Percentiles rank a stretch among this genome's conserved stretches.
phyloP scores from a whole-genome alignment of 2,113 vertebrate genomes.

The Pholis gunnellus region DNA sequence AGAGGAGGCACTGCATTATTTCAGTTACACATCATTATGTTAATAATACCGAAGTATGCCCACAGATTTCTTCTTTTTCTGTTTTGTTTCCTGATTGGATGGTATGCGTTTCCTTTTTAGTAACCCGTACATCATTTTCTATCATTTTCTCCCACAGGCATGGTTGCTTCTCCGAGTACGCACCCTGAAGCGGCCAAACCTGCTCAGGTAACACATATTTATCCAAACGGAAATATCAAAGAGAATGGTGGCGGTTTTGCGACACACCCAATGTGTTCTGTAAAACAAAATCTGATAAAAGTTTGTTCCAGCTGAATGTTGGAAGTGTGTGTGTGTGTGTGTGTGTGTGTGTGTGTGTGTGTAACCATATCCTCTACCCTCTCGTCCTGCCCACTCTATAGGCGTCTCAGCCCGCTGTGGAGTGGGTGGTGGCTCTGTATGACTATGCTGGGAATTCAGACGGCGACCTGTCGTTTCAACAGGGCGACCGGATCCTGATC shows the following conservation, averaged over 20 bases:
- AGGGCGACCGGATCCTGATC: conserved; percentile 90
- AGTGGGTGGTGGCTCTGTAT: conserved; percentile 92
- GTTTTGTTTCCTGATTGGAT: not conserved
- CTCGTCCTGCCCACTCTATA: not conserved
- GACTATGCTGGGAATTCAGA: conserved; percentile 88
- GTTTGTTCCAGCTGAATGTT: not conserved
- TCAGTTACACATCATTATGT: not conserved
- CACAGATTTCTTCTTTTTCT: not conserved
- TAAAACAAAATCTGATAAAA: not conserved
- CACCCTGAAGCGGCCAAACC: conserved; percentile 50
- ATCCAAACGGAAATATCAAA: not conserved
- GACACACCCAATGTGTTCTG: not conserved
- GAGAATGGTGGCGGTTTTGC: not conserved
- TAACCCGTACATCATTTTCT: not conserved
- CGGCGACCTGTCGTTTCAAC: conserved; percentile 88
- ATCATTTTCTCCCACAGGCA: conserved; percentile 80
- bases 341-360: not conserved
- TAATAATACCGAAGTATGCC: not conserved
- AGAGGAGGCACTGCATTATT: not conserved
- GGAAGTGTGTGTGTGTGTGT: not conserved
- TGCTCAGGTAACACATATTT: conserved; percentile 71
- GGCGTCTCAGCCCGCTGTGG: conserved; percentile 32
- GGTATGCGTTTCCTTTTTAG: not conserved
- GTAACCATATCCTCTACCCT: not conserved
- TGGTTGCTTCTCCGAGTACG: conserved; percentile 42